These are phyloP conservation scores for Lysiphlebus fabarum DNA, from an alignment of 1,140 invertebrate genomes.

Conservation along the genomic window DNA sequence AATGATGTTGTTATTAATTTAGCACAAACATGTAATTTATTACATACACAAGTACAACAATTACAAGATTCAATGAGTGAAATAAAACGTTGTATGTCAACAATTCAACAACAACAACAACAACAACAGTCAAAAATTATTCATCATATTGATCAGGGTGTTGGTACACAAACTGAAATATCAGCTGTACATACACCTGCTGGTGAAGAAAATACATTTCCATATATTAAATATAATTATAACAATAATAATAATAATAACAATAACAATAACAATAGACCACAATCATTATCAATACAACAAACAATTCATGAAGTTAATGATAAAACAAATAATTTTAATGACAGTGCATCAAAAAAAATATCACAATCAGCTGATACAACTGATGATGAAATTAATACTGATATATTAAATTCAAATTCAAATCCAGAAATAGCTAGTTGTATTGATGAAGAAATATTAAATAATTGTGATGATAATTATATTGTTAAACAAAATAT, in stretches of 20 bases:
- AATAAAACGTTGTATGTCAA: conserved; percentile 67
- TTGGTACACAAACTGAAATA: conserved; percentile 75
- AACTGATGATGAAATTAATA: conserved; percentile 50
- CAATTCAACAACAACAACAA: conserved; percentile 55
- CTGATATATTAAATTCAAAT: conserved; percentile 50
- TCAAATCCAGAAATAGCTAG: conserved; percentile 41
- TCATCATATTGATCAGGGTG: conserved; percentile 54
- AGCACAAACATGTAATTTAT: conserved; percentile 57
- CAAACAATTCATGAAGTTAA: conserved; percentile 48
- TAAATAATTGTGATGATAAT: conserved; percentile 34
- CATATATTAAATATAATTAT: conserved; percentile 40
- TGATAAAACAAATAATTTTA: conserved; percentile 40
- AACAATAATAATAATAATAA: no score
- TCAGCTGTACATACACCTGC: conserved; percentile 69
- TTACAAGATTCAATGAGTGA: conserved; percentile 73
- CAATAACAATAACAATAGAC: conserved; percentile 34
- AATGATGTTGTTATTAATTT: conserved; percentile 56
- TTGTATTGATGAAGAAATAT: conserved; percentile 42
- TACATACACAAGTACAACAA: conserved; percentile 58
- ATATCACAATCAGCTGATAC: conserved; percentile 48
- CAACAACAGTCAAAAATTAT: conserved; percentile 40
- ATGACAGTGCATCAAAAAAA: conserved; percentile 43
- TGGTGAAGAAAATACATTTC: conserved; percentile 49
- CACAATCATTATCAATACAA: conserved; percentile 47
- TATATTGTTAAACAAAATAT: conserved; percentile 40